A percentile compares a stretch with the other conserved stretches of the same genome.
These are phyloP conservation scores for Sternarchorhynchus goeldii DNA, from an alignment of 2,797 vertebrate species.

Conservation along the genomic window DNA sequence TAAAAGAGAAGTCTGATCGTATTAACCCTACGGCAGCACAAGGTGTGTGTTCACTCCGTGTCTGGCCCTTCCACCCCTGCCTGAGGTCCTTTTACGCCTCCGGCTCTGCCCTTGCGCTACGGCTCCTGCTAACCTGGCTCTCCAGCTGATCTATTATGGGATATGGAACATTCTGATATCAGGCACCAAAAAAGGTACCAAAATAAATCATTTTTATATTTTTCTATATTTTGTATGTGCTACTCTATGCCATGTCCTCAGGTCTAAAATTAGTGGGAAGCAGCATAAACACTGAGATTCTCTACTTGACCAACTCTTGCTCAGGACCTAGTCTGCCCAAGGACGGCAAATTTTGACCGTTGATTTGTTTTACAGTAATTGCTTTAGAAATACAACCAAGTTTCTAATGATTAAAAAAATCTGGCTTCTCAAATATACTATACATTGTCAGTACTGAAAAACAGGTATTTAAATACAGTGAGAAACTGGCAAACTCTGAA, in stretches of 20 bases:
- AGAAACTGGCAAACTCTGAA: constrained; percentile 12
- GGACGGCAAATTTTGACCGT: constrained; percentile 34
- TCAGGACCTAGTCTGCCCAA: constrained; percentile 5
- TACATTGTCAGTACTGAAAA: not conserved
- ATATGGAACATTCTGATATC: not conserved
- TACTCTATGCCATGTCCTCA: not conserved
- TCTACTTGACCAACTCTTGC: constrained; percentile 8
- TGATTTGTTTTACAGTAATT: constrained; percentile 32
- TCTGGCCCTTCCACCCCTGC: not conserved
- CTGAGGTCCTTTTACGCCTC: not conserved
- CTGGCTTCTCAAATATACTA: not conserved
- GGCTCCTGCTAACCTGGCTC: not conserved
- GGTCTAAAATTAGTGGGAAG: not conserved
- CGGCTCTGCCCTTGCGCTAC: not conserved
- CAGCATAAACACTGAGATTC: not conserved
- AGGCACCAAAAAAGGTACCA: not conserved
- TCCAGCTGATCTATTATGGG: constrained; percentile 9
- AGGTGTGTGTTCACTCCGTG: no score
- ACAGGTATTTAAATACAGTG: constrained; percentile 23
- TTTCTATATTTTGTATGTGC: not conserved
- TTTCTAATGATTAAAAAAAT: not conserved
- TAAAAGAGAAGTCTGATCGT: not conserved
- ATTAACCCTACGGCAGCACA: no score
- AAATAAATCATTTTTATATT: not conserved
- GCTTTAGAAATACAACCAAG: no score